Conservation (phyloP, 1,140 invertebrate genomes). For the Eumeta japonica region DNA sequence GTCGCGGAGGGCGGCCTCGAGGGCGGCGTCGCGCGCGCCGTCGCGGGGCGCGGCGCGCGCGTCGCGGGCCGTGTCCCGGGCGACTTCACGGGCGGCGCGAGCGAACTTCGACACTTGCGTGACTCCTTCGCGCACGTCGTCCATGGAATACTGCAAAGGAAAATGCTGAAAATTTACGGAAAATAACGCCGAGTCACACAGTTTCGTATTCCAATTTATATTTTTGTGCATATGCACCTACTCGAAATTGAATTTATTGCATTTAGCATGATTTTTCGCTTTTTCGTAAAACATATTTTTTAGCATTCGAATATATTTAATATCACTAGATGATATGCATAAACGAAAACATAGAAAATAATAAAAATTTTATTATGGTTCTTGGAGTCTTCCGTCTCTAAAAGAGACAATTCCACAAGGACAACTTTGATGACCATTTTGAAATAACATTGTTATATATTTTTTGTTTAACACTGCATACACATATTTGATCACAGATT, state of each 20-base stretch:
- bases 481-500: no score
- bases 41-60: constrained; percentile 21
- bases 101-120: constrained; percentile 39
- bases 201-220: background rate
- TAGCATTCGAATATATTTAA: no score
- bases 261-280: no score
- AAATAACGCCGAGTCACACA: constrained; percentile 2
- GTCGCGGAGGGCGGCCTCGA: constrained; percentile 31
- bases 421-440: no score
- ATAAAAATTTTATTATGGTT: no score
- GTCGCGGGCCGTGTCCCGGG: constrained; percentile 26
- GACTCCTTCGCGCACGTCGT: constrained; percentile 41
- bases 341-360: no score
- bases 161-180: constrained; percentile 2
- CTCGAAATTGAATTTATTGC: background rate
- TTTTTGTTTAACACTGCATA: no score
- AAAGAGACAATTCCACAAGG: no score
- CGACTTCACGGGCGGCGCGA: constrained; percentile 38
- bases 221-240: background rate
- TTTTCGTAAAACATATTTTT: no score
- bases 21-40: constrained; percentile 23
- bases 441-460: no score
- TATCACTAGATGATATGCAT: no score
- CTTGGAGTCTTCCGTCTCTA: no score
- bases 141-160: constrained; percentile 22